phyloP scores from a whole-genome alignment of 2,113 vertebrate species.

The Anarrhichthys ocellatus region DNA sequence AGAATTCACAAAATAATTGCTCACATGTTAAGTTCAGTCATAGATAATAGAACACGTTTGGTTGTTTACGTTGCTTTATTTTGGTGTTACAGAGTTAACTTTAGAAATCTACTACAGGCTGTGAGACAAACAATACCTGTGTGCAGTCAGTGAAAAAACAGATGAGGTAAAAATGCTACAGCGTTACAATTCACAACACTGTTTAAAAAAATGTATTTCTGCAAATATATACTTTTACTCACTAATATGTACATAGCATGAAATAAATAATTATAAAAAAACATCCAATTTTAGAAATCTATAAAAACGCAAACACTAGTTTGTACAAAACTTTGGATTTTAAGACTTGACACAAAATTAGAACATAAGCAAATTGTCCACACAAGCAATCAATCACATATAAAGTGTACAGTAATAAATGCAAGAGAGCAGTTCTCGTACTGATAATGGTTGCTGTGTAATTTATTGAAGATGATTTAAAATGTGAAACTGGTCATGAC shows the following conservation, averaged over 20 bases:
- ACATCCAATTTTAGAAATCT: constrained; percentile 85
- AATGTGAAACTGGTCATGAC: constrained; percentile 50
- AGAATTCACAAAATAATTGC: neutral
- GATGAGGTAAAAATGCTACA: constrained; percentile 88
- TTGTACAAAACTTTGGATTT: constrained; percentile 93
- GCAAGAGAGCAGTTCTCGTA: constrained; percentile 48
- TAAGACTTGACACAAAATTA: constrained; percentile 78
- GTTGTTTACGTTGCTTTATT: constrained; percentile 80
- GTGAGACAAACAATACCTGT: constrained; percentile 82
- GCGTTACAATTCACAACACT: constrained; percentile 85
- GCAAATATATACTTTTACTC: constrained; percentile 92
- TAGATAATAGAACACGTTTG: neutral
- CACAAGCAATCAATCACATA: constrained; percentile 63
- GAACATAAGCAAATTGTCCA: constrained; percentile 68
- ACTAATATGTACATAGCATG: constrained; percentile 92
- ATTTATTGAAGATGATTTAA: constrained; percentile 52
- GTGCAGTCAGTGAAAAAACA: constrained; percentile 86
- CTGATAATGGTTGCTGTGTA: constrained; percentile 46
- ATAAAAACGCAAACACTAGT: constrained; percentile 82
- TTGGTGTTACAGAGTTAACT: constrained; percentile 90
- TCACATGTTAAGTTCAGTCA: neutral
- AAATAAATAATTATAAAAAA: constrained; percentile 96
- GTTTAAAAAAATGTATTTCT: constrained; percentile 78
- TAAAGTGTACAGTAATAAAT: constrained; percentile 54
- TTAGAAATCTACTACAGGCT: constrained; percentile 86